A percentile compares a stretch with the other conserved stretches of the same genome.
phyloP scores from a whole-genome alignment of 2,113 vertebrate species.

The Tympanuchus pallidicinctus region DNA sequence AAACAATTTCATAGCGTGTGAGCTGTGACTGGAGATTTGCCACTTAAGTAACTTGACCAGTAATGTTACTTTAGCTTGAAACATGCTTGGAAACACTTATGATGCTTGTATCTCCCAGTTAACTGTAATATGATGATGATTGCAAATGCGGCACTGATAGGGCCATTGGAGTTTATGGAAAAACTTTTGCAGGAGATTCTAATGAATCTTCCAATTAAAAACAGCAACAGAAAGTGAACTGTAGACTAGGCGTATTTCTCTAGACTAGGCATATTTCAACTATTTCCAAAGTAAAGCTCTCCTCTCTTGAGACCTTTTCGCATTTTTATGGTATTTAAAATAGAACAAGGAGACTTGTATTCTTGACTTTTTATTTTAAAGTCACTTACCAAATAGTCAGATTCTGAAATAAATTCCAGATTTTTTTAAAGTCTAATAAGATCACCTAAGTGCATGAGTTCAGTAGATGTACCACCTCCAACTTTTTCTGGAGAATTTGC shows the following conservation, averaged over 20 bases:
- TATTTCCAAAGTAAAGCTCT: background rate
- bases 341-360: background rate
- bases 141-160: background rate
- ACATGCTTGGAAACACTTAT: background rate
- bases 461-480: background rate
- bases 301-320: background rate
- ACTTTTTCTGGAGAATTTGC: background rate
- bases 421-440: background rate
- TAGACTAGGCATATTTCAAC: background rate
- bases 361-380: background rate
- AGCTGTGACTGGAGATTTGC: background rate
- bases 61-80: conserved; percentile 31
- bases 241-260: background rate
- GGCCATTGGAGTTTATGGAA: background rate
- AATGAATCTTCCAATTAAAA: background rate
- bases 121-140: background rate
- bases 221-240: background rate
- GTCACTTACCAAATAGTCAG: background rate
- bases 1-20: background rate
- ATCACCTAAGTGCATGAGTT: background rate
- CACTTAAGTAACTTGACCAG: conserved; percentile 22
- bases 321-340: background rate
- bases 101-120: conserved; percentile 25
- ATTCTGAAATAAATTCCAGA: background rate
- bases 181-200: background rate